Evolutionary conservation across 2,113 vertebrate genomes (phyloP), one percentile per base, ranked within the genome.

Genomic region (Thalassoma bifasciatum): DNA sequence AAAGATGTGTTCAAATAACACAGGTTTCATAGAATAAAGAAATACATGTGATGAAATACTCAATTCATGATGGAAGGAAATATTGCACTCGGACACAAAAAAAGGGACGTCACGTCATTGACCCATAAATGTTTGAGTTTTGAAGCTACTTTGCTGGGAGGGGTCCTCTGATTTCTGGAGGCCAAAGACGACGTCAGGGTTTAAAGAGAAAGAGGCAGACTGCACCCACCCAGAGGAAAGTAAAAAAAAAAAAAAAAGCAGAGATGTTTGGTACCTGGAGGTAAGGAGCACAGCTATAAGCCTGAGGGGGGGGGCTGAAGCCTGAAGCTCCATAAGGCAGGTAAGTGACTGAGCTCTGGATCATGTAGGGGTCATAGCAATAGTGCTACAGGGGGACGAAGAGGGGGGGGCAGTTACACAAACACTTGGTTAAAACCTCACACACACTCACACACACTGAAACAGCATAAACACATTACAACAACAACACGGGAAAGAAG

Each of bases 271-370:
- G 72, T 91, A 90, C 91, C 91, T 90, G 91, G 17, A 85, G 37
- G 82, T 62, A 83, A 3, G 91, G 83, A 14, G 81, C 54, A 88
- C 71, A 67, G 61, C 58, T 86, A 88, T 26, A 88, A 52, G 61
- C 42, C 10, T 24, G 83, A 14, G 73, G 81, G 54, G 71, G 17
- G 22, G 75, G 60, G 8, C 47, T 80, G 83, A 88, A 63, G 53
- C 73, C 89, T 79, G 88, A 1, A 19, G 80, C 75, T 66, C 72
- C 83, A 74, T 67, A 77, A 14, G 90, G 88, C 19, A 88, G 71
- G 72, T 82, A 86, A 52, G 90, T 86, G 62, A 92, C 72, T n/a
- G 88, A 91, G 79, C 84, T 87, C 88, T 92, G 92, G 83, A 86
- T 87, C 62, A 91, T 66, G 77, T 44, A 90, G 0, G 89, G 92